phyloP scores from a whole-genome alignment of 2,113 vertebrate species.

The Nycticorax nycticorax region DNA sequence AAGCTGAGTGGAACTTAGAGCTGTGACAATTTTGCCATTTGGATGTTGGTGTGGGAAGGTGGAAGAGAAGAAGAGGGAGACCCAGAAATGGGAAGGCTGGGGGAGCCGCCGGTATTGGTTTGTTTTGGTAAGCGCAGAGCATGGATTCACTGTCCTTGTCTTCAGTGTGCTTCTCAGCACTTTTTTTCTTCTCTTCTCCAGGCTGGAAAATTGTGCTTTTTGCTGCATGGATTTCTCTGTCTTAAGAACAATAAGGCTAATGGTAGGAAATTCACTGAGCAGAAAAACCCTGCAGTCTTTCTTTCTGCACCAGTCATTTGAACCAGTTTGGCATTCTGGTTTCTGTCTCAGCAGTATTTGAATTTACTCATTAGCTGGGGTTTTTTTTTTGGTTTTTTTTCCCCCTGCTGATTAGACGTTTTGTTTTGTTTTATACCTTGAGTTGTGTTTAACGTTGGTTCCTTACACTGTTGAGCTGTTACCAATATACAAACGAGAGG shows the following conservation, averaged over 20 bases:
- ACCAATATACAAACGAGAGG: neutral
- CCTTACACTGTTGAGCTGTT: neutral
- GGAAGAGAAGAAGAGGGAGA: neutral
- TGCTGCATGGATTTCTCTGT: neutral
- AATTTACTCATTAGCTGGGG: neutral
- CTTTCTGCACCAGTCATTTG: neutral
- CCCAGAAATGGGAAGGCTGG: neutral
- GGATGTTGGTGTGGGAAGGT: neutral
- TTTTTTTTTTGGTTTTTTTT: neutral
- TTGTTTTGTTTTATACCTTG: neutral
- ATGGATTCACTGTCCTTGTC: accelerated
- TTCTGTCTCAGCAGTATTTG: neutral
- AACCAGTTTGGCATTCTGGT: neutral
- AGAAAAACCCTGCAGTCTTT: neutral
- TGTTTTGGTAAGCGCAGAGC: neutral
- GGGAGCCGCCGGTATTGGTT: neutral
- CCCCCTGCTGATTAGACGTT: neutral
- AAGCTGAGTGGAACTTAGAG: neutral
- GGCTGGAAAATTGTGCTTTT: neutral
- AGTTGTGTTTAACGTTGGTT: neutral
- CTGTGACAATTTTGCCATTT: neutral
- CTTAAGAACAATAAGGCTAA: neutral
- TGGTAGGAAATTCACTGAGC: neutral
- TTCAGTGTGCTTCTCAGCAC: neutral
- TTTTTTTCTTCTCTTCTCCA: neutral